These are phyloP conservation scores for Sebastolobus altivelis DNA, from an alignment of 2,797 vertebrate genomes.

Conservation along the genomic window DNA sequence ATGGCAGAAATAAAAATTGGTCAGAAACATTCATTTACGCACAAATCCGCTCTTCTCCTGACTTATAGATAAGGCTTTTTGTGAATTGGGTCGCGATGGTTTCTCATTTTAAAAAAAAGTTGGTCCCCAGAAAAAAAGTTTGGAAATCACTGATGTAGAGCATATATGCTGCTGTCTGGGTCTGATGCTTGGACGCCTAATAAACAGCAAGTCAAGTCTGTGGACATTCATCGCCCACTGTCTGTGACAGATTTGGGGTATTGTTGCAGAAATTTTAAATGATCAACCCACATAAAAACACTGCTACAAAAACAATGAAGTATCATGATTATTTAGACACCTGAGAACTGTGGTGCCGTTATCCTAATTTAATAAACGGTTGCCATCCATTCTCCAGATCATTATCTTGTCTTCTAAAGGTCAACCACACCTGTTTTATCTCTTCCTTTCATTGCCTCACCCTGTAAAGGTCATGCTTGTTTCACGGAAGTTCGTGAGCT, in stretches of 20 bases:
- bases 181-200: not conserved
- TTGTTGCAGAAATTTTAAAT: not conserved
- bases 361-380: constrained; percentile 8
- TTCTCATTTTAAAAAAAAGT: too few species aligned
- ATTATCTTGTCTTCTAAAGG: constrained; percentile 35
- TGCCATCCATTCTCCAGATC: constrained; percentile 23
- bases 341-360: not conserved
- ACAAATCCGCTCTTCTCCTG: too few species aligned
- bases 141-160: not conserved
- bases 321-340: not conserved
- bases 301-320: not conserved
- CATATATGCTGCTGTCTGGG: not conserved
- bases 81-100: too few species aligned
- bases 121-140: not conserved
- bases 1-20: too few species aligned
- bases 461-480: constrained; percentile 60
- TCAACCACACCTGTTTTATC: constrained; percentile 29
- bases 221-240: not conserved
- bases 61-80: too few species aligned
- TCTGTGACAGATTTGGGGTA: not conserved
- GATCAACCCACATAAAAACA: not conserved
- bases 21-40: too few species aligned
- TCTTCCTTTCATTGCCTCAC: constrained; percentile 21
- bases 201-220: constrained; percentile 1
- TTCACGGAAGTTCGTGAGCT: constrained; percentile 44